Evolutionary conservation across 2,113 vertebrate species (phyloP).

Genomic region (Python bivittatus): DNA sequence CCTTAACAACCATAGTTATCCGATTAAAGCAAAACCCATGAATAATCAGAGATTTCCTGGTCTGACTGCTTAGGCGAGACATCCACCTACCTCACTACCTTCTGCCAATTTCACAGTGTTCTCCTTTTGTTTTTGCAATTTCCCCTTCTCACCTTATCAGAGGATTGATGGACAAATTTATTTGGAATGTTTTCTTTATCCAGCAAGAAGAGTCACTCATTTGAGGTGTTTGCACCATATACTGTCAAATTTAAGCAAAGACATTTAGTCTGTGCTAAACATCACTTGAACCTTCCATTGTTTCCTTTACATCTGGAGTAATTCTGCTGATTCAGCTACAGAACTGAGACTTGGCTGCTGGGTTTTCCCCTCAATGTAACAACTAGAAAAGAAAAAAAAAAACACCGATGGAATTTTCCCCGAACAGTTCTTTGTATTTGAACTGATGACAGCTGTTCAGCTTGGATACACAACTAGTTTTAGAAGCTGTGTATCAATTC

Average conservation of each 20-base stretch:
- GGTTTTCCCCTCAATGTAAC: background rate
- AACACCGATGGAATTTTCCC: background rate
- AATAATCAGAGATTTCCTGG: background rate
- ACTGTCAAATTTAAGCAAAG: background rate
- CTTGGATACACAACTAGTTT: background rate
- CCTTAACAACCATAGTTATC: background rate
- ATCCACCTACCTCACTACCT: background rate
- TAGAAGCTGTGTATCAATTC: background rate
- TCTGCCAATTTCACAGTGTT: background rate
- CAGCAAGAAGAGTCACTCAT: background rate
- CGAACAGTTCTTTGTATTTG: background rate
- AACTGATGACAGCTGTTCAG: background rate
- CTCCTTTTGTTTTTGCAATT: background rate
- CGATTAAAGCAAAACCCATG: background rate
- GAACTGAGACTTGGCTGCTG: background rate
- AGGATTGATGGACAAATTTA: background rate
- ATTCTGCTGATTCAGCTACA: conserved; percentile 19
- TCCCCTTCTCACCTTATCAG: background rate
- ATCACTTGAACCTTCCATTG: conserved; percentile 3
- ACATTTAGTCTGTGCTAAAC: background rate
- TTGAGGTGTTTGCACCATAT: background rate
- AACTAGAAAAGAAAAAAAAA: background rate
- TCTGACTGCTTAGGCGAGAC: background rate
- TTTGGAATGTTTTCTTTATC: background rate
- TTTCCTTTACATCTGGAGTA: conserved; percentile 1